These are phyloP conservation scores for Aphelenchoides besseyi DNA, from an alignment of 1,140 invertebrate species.

Conservation along the genomic window DNA sequence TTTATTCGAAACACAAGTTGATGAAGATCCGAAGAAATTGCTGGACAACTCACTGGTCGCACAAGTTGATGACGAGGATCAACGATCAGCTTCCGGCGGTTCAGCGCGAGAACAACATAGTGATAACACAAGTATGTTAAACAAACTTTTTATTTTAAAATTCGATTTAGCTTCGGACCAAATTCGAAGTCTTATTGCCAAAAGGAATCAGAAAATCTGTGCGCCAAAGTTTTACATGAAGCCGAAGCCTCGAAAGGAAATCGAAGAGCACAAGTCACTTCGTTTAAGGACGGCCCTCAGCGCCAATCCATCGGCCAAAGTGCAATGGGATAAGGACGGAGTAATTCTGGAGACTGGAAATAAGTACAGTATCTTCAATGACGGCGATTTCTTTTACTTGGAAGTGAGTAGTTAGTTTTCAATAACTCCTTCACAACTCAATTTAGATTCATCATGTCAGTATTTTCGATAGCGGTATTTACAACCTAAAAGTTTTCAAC, in stretches of 20 bases:
- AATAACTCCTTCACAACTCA: neutral
- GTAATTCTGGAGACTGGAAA: constrained; percentile 61
- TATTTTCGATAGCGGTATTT: constrained; percentile 52
- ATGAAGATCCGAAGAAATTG: constrained; percentile 40
- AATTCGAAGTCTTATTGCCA: constrained; percentile 31
- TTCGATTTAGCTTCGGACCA: constrained; percentile 33
- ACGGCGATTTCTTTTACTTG: constrained; percentile 61
- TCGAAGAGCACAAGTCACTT: constrained; percentile 59
- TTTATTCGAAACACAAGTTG: constrained; percentile 19
- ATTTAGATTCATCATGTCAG: constrained; percentile 53
- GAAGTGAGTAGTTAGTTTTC: constrained; percentile 40
- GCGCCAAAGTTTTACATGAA: constrained; percentile 53
- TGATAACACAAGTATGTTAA: constrained; percentile 33
- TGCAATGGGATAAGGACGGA: constrained; percentile 59
- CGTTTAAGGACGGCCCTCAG: constrained; percentile 57
- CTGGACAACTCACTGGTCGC: constrained; percentile 33
- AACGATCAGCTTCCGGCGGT: constrained; percentile 14
- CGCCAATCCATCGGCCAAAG: constrained; percentile 52
- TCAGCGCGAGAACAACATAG: constrained; percentile 13
- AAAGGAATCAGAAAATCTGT: constrained; percentile 17
- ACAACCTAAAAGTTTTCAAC: constrained; percentile 61
- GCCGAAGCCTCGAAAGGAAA: constrained; percentile 55
- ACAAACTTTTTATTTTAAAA: constrained; percentile 24
- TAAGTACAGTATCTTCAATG: constrained; percentile 61
- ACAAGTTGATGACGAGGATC: constrained; percentile 28